Evolutionary conservation across 2,113 vertebrate species (phyloP).

Genomic region (Gnathochromis pfefferi): DNA sequence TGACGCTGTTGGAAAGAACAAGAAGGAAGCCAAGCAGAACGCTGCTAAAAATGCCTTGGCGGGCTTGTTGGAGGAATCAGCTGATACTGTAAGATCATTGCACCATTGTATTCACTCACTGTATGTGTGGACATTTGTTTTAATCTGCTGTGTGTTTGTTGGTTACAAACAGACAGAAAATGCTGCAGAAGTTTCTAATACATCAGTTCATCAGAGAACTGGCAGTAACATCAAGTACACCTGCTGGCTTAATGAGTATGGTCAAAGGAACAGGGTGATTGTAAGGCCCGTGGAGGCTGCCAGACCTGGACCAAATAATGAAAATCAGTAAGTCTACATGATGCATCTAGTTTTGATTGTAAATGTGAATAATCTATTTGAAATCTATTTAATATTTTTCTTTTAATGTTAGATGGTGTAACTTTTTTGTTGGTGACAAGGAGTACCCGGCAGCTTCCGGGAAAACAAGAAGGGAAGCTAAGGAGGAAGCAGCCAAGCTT

Average conservation of each 20-base stretch:
- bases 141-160: background rate
- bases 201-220: background rate
- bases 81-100: constrained; percentile 9
- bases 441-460: constrained; percentile 50
- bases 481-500: constrained; percentile 62
- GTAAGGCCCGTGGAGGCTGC: background rate
- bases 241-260: constrained; percentile 65
- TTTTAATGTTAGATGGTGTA: constrained; percentile 19
- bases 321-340: constrained; percentile 23
- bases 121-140: background rate
- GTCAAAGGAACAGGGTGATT: background rate
- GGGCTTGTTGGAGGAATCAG: background rate
- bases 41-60: constrained; percentile 61
- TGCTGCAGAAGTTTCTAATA: background rate
- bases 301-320: background rate
- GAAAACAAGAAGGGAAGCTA: constrained; percentile 60
- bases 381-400: background rate
- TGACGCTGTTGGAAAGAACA: constrained; percentile 51
- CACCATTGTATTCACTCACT: background rate
- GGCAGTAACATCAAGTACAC: constrained; percentile 22
- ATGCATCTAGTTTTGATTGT: background rate
- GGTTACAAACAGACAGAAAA: constrained; percentile 3
- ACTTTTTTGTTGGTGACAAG: constrained; percentile 32
- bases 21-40: constrained; percentile 65
- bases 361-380: background rate